These are phyloP conservation scores for Cheirogaleus major DNA, from an alignment of 2,797 vertebrate genomes.

Conservation along the genomic window DNA sequence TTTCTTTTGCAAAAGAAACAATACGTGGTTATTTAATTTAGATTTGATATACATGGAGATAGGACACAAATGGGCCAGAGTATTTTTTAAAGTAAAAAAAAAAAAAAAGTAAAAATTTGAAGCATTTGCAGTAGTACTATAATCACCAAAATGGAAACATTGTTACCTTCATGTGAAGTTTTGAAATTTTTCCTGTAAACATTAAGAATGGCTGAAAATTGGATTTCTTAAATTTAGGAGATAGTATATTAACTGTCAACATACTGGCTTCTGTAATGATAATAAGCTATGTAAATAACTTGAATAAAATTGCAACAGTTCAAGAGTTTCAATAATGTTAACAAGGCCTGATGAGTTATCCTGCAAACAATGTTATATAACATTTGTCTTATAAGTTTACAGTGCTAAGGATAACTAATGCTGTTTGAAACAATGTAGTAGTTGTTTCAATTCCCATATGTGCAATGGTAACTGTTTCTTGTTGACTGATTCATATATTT, in stretches of 20 bases:
- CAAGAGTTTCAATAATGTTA: neutral
- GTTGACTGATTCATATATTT: neutral
- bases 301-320: neutral
- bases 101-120: neutral
- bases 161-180: neutral
- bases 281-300: neutral
- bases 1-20: neutral
- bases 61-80: neutral
- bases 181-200: neutral
- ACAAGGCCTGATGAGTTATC: neutral
- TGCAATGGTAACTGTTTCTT: constrained; percentile 12
- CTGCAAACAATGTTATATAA: neutral
- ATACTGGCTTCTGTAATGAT: neutral
- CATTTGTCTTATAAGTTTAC: neutral
- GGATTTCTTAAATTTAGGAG: neutral
- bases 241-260: neutral
- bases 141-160: neutral
- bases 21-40: neutral
- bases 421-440: neutral
- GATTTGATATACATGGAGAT: neutral
- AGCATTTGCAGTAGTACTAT: neutral
- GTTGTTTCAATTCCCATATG: neutral
- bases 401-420: neutral
- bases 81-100: neutral
- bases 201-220: neutral